Percentiles rank a stretch among this genome's conserved stretches.
Evolutionary conservation across 2,797 vertebrate species (phyloP).

Genomic region (Podargus strigoides): DNA sequence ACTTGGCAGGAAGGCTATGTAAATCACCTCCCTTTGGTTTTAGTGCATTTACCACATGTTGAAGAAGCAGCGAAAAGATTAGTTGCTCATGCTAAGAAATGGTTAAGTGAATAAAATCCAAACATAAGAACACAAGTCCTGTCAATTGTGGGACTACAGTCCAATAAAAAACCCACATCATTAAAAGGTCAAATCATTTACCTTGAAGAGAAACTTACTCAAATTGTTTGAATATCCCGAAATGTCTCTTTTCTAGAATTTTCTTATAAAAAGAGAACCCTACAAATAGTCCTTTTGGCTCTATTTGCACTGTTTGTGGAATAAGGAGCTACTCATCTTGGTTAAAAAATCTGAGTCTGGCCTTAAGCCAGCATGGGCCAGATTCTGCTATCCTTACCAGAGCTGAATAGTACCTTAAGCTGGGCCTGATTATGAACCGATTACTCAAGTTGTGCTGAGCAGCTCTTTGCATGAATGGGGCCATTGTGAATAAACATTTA

Average conservation of each 20-base stretch:
- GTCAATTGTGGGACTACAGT: not conserved
- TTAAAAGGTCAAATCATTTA: not conserved
- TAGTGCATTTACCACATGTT: slow-evolving; percentile 28
- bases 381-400: slow-evolving; percentile 23
- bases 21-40: slow-evolving; percentile 41
- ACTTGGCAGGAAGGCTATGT: slow-evolving; percentile 13
- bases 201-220: not conserved
- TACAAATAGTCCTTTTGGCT: not conserved
- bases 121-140: not conserved
- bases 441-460: slow-evolving; percentile 39
- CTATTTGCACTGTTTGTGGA: not conserved
- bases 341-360: slow-evolving; percentile 10
- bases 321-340: slow-evolving; percentile 41
- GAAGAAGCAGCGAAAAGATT: not conserved
- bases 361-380: not conserved
- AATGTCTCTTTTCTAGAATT: not conserved
- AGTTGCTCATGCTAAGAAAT: not conserved
- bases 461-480: slow-evolving; percentile 27
- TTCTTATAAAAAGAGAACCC: not conserved
- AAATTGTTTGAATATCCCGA: not conserved
- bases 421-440: slow-evolving; percentile 35
- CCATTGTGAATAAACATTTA: slow-evolving; percentile 58
- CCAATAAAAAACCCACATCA: not conserved
- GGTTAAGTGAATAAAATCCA: not conserved
- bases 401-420: slow-evolving; percentile 39